Base-by-base conservation (phyloP, 1,140 invertebrate genomes). In the Arion vulgaris region DNA sequence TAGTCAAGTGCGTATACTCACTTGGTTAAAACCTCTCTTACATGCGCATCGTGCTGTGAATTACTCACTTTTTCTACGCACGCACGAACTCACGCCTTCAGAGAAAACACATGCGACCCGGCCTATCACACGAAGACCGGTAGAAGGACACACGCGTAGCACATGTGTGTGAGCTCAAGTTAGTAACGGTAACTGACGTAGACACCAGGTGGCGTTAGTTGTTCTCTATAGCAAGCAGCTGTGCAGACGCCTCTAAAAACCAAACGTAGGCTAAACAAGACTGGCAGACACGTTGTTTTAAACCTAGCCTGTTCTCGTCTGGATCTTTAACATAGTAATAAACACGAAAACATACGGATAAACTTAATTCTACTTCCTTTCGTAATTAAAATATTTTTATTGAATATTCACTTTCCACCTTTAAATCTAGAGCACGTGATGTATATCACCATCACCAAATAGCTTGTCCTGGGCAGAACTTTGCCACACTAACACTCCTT, bases 161-260 rank as follows among this genome's bases (percentile, higher is more conserved):
- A 66, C 62, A 66, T 66, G 62, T 66, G 62, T 57, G 51, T 32
- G n/a, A 28, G n/a, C 28, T 66, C 11, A 7, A 0, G 11, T 32
- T 34, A 32, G n/a, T 28, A 32, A 66, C 62, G 62, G 62, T 34
- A 66, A 66, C 62, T 17, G 62, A 66, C 5, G 62, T 28, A 66
- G 62, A 66, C 62, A 23, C 62, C 62, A 66, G 62, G 28, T 66
- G 62, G 62, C 62, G n/a, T 32, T 66, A 66, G 62, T 66, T 66
- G 62, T 66, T n/a, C 62, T 66, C 17, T 17, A 32, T 32, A 23
- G n/a, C 28, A 34, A n/a, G 28, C 62, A 66, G 62, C 62, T 66
- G 62, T n/a, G 62, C 51, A 5, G 62, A 9, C 28, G 28, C 2
- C 62, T 66, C 62, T 7, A n/a, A 11, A 66, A 32, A 28, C 11